A percentile compares a stretch with the other conserved stretches of the same genome.
phyloP scores from a whole-genome alignment of 2,888 invertebrate species.

The Leucophora obtusa region DNA sequence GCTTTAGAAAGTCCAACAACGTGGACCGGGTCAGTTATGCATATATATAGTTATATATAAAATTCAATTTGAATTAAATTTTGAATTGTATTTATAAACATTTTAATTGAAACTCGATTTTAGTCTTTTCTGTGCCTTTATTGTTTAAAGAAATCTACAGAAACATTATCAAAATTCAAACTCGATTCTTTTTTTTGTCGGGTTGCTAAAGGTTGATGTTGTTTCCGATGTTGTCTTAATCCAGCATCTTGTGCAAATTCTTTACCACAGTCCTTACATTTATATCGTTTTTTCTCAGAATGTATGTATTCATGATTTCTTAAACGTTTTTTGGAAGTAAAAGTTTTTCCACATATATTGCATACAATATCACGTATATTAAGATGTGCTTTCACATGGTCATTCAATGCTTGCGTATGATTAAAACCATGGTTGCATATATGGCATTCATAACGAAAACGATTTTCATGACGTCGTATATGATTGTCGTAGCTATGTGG shows the following conservation, averaged over 20 bases:
- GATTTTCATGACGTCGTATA: background rate
- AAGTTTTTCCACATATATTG: background rate
- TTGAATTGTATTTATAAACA: too few relatives aligned
- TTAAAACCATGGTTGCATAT: slow-evolving; percentile 24
- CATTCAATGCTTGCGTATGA: background rate
- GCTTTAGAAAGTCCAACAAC: too few relatives aligned
- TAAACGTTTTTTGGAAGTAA: background rate
- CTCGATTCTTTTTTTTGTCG: too few relatives aligned
- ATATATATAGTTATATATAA: too few relatives aligned
- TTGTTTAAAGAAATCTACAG: too few relatives aligned
- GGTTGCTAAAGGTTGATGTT: slow-evolving; percentile 22
- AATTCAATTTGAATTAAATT: too few relatives aligned
- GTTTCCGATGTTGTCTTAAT: slow-evolving; percentile 59
- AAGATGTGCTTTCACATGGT: background rate
- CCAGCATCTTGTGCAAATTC: slow-evolving; percentile 72
- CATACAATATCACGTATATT: background rate
- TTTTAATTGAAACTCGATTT: too few relatives aligned
- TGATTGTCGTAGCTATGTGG: slow-evolving; percentile 56
- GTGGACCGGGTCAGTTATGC: too few relatives aligned
- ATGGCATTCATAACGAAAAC: background rate
- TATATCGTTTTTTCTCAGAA: slow-evolving; percentile 61
- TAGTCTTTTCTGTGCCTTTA: too few relatives aligned
- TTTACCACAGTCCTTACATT: slow-evolving; percentile 71
- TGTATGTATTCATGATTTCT: background rate
- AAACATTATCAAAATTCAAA: too few relatives aligned